Evolutionary conservation across 30 jellyfish, hydroid and myxozoan species (phyloP).

Genomic region (Hydractinia symbiolongicarpus): DNA sequence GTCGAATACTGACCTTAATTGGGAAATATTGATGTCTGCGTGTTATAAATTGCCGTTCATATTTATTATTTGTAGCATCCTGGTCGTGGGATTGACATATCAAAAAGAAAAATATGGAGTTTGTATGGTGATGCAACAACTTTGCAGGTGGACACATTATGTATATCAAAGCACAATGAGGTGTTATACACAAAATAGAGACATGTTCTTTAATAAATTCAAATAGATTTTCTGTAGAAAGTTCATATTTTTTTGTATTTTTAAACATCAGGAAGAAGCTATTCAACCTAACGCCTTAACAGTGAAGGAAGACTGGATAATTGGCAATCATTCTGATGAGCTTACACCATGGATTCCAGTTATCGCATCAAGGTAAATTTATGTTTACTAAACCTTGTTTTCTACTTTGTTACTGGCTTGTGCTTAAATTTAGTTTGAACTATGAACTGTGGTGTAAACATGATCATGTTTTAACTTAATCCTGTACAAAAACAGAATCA

Average conservation of each 20-base stretch:
- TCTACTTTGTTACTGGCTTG: no score
- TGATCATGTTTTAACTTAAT: no score
- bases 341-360: conserved; percentile 99
- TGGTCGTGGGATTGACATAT: conserved; percentile 74
- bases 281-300: conserved; percentile 63
- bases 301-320: conserved; percentile 84
- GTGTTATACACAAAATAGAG: no score
- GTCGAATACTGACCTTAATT: no score
- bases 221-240: not conserved
- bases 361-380: conserved; percentile 72
- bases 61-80: conserved; percentile 47
- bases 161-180: no score
- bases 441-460: no score
- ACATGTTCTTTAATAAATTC: not conserved
- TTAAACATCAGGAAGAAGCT: conserved; percentile 51
- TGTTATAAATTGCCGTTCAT: not conserved
- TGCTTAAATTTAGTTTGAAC: no score
- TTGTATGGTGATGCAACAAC: conserved; percentile 45
- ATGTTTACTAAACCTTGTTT: no score
- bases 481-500: no score
- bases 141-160: conserved; percentile 37
- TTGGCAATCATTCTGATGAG: conserved; percentile 98
- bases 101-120: conserved; percentile 80
- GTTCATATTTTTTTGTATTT: not conserved
- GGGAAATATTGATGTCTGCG: no score